Evolutionary conservation across 2,888 invertebrate genomes (phyloP).

Genomic region (Auanema freiburgensis): DNA sequence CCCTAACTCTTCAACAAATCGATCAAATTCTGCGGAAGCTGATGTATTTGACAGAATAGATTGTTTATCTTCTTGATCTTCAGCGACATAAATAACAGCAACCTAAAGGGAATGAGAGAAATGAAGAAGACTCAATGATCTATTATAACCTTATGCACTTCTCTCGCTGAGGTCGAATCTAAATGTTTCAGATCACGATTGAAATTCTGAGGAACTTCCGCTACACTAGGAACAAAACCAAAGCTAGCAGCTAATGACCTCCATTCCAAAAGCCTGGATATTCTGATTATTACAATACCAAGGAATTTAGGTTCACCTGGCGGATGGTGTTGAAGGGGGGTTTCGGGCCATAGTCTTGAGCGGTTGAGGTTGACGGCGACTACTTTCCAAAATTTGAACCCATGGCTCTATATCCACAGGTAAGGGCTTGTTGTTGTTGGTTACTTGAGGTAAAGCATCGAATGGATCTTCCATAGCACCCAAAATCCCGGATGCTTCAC

Average conservation of each 20-base stretch:
- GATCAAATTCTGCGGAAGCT: conserved; percentile 90
- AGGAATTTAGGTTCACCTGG: conserved; percentile 2
- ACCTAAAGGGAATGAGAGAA: conserved; percentile 70
- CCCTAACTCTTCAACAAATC: conserved; percentile 67
- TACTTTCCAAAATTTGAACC: conserved; percentile 32
- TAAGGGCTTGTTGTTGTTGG: conserved; percentile 11
- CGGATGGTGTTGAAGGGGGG: conserved; percentile 7
- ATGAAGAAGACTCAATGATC: background rate
- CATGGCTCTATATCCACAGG: conserved; percentile 23
- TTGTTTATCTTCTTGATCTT: conserved; percentile 89
- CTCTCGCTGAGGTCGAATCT: conserved; percentile 77
- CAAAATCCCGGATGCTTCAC: conserved; percentile 40
- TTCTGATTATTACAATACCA: background rate
- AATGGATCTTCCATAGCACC: conserved; percentile 51
- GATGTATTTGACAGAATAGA: conserved; percentile 87
- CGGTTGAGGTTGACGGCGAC: conserved; percentile 36
- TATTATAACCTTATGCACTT: conserved; percentile 77
- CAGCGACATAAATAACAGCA: conserved; percentile 94
- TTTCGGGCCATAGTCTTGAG: conserved; percentile 7
- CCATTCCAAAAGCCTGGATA: conserved; percentile 36
- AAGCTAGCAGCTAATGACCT: conserved; percentile 37
- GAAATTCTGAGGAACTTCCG: conserved; percentile 48
- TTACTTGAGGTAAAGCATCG: conserved; percentile 37
- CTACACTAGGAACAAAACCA: conserved; percentile 37
- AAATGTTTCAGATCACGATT: conserved; percentile 88